These are phyloP conservation scores for Prunella strophiata DNA, from an alignment of 2,797 vertebrate genomes.

Conservation along the genomic window DNA sequence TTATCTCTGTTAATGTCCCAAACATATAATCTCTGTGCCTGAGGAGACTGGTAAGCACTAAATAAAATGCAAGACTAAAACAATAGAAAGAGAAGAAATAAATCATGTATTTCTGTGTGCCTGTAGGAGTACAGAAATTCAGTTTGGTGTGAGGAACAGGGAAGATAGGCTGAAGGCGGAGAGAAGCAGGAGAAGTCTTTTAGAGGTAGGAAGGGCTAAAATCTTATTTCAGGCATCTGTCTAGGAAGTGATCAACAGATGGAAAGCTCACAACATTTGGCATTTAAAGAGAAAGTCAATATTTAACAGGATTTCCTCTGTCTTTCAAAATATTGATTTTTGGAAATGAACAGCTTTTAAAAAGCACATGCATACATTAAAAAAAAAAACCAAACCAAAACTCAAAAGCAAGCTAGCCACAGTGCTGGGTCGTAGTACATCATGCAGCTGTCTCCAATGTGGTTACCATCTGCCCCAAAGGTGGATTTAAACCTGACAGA, in stretches of 20 bases:
- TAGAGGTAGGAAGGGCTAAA: neutral
- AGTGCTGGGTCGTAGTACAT: neutral
- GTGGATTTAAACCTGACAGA: neutral
- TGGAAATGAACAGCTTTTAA: conserved; percentile 27
- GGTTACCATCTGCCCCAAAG: neutral
- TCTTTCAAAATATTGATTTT: conserved; percentile 65
- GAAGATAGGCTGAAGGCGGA: neutral
- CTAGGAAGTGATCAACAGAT: conserved; percentile 35
- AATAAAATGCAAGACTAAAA: neutral
- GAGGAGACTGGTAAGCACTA: neutral
- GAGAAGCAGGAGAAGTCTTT: neutral
- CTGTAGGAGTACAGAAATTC: neutral
- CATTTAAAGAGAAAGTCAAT: conserved; percentile 59
- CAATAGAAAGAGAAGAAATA: neutral
- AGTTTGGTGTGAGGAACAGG: neutral
- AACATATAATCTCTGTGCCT: neutral
- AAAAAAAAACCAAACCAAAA: neutral
- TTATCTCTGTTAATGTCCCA: neutral
- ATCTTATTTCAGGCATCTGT: conserved; percentile 31
- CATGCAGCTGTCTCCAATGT: neutral
- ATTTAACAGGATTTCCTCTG: conserved; percentile 58
- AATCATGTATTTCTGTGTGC: neutral
- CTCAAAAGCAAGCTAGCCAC: neutral
- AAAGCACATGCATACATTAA: neutral
- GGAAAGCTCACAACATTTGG: conserved; percentile 55